phyloP scores from a whole-genome alignment of 1,140 invertebrate species.

The Varroa destructor region DNA sequence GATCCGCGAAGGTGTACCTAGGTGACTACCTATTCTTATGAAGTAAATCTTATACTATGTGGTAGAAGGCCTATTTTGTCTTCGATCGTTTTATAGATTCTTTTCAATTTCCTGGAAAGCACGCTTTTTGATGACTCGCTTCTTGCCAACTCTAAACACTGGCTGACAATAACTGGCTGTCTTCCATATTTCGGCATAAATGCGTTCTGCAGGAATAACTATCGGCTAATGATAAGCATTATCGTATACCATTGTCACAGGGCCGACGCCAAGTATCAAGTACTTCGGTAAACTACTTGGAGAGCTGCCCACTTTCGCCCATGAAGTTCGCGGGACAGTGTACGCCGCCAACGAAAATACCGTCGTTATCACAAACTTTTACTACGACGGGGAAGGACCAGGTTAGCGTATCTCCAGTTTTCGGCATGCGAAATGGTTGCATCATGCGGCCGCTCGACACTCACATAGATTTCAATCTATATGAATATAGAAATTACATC shows the following conservation, averaged over 20 bases:
- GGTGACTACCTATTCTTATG: too few relatives aligned
- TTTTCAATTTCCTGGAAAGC: too few relatives aligned
- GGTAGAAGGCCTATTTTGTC: too few relatives aligned
- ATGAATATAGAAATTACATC: not conserved
- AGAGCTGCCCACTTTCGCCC: slow-evolving; percentile 48
- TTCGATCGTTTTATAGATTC: too few relatives aligned
- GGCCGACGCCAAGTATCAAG: slow-evolving; percentile 19
- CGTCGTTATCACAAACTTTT: slow-evolving; percentile 68
- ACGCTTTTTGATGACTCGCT: too few relatives aligned
- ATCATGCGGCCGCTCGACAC: not conserved
- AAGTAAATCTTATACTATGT: too few relatives aligned
- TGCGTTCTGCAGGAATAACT: too few relatives aligned
- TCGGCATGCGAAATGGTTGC: not conserved
- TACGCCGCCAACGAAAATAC: slow-evolving; percentile 75
- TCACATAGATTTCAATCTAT: not conserved
- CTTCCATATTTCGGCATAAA: too few relatives aligned
- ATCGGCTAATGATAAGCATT: too few relatives aligned
- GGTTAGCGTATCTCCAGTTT: slow-evolving; percentile 37
- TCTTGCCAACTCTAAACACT: too few relatives aligned
- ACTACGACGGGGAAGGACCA: slow-evolving; percentile 67
- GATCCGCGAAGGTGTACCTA: too few relatives aligned
- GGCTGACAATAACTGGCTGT: too few relatives aligned
- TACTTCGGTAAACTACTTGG: slow-evolving; percentile 39
- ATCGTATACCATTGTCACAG: not conserved
- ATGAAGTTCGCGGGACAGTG: slow-evolving; percentile 59